Percentiles rank a stretch among this genome's conserved stretches.
These are phyloP conservation scores for Nothoprocta perdicaria DNA, from an alignment of 2,113 vertebrate species.

Conservation along the genomic window DNA sequence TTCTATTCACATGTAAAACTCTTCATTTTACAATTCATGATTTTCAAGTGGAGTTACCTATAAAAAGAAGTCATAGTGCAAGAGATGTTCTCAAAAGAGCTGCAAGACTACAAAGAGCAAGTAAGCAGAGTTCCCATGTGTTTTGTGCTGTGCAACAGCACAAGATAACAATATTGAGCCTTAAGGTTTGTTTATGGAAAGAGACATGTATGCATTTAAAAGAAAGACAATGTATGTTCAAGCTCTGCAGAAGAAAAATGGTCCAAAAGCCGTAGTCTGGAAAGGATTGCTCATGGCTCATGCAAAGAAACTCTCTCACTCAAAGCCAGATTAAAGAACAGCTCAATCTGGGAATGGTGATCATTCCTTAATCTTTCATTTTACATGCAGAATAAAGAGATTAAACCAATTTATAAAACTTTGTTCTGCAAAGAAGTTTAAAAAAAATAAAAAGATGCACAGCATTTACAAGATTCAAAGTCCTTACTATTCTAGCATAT, in stretches of 20 bases:
- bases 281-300: not conserved
- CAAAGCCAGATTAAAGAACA: conserved; percentile 5
- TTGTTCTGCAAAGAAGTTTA: conserved; percentile 6
- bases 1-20: not conserved
- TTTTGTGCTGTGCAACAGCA: too few species aligned
- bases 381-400: conserved; percentile 22
- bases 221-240: not conserved
- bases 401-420: conserved; percentile 33
- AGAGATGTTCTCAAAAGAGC: not conserved
- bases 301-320: not conserved
- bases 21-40: not conserved
- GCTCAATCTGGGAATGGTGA: not conserved
- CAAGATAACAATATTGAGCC: not conserved
- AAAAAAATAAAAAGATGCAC: too few species aligned
- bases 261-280: not conserved
- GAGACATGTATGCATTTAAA: not conserved
- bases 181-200: not conserved
- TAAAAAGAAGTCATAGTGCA: not conserved
- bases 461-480: conserved; percentile 24
- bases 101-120: not conserved
- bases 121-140: not conserved
- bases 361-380: conserved; percentile 29
- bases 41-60: not conserved
- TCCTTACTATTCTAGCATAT: not conserved
- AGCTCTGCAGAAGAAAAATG: not conserved